Evolutionary conservation across 2,113 vertebrate species (phyloP).

Genomic region (Stegastes partitus): DNA sequence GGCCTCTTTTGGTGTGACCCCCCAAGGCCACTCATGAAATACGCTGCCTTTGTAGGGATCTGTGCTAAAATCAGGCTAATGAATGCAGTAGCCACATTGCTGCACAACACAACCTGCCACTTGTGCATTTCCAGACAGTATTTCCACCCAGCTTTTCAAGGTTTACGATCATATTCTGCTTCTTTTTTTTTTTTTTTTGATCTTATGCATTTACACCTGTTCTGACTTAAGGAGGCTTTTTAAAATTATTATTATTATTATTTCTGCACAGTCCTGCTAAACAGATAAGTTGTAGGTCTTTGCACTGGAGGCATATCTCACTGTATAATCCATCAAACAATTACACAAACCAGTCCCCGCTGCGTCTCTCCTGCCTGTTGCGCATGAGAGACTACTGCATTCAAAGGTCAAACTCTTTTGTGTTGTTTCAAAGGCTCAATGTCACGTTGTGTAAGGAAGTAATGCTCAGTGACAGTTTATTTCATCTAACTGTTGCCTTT

Average conservation of each 20-base stretch:
- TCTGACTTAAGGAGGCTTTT: constrained; percentile 24
- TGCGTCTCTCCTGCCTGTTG: constrained; percentile 59
- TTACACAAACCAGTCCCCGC: constrained; percentile 56
- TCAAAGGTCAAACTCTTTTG: constrained; percentile 77
- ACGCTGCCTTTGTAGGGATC: constrained; percentile 60
- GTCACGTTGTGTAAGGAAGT: constrained; percentile 50
- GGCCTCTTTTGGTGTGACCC: constrained; percentile 66
- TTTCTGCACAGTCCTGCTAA: background rate
- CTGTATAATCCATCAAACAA: constrained; percentile 52
- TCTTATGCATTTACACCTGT: constrained; percentile 44
- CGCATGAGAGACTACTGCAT: constrained; percentile 59
- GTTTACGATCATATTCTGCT: background rate
- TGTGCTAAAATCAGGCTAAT: constrained; percentile 66
- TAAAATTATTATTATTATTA: background rate
- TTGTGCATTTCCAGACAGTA: constrained; percentile 25
- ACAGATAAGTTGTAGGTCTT: constrained; percentile 36
- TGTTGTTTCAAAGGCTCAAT: constrained; percentile 65
- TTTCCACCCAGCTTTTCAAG: background rate
- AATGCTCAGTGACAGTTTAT: constrained; percentile 41
- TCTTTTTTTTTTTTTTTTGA: background rate
- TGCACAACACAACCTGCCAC: constrained; percentile 32
- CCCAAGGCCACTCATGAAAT: constrained; percentile 68
- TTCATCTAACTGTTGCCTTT: constrained; percentile 34
- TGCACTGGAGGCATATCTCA: constrained; percentile 45
- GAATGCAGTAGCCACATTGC: constrained; percentile 37